Base-by-base conservation (phyloP, 2,797 vertebrate genomes). In the Erithacus rubecula region DNA sequence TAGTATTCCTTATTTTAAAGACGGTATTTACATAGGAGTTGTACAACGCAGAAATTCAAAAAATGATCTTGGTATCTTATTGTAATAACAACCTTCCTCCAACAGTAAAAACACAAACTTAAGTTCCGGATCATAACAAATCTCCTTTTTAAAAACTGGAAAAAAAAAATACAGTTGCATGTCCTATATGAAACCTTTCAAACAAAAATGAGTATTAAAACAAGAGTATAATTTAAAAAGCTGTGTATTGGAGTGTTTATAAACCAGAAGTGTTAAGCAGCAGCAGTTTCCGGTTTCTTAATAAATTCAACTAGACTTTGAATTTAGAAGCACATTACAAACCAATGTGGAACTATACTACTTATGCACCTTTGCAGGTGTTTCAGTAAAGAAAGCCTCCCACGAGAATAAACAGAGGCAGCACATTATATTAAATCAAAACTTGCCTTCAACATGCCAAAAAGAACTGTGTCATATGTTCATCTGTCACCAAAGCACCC, bases 361-460 rank as follows among this genome's bases (percentile, higher is more conserved):
- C 69, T 82, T 75, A 62, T 21, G 67, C 80, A 96, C 96, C 92
- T 95, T 94, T 92, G 80, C 90, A 97, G 96, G 96, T 93, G 71
- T 89, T 96, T 96, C 89, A 96, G 96, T 93, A 93, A 97, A 95
- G 94, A 96, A 97, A 92, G 87, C 87, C 93, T 91, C 96, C 95
- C 83, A 75, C 24, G 46, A 97, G 93, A 96, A 97, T 72, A 78
- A 97, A 95, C 65, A 96, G 96, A 97, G 96, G 94, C 94, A 97
- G 94, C 88, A 93, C 37, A 94, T 94, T 49, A 96, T 89, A 95
- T 76, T n/a, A 87, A 96, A 68, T 92, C 95, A 97, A 97, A 89
- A 96, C 91, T 95, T 95, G 93, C 97, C 95, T 96, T 96, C 90
- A 96, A 89, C 90, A 94, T 53, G 83, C 94, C 96, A 95, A 96